A percentile compares a stretch with the other conserved stretches of the same genome.
Conservation (phyloP, 2,888 invertebrate genomes). For the Drosophila macrothrix region DNA sequence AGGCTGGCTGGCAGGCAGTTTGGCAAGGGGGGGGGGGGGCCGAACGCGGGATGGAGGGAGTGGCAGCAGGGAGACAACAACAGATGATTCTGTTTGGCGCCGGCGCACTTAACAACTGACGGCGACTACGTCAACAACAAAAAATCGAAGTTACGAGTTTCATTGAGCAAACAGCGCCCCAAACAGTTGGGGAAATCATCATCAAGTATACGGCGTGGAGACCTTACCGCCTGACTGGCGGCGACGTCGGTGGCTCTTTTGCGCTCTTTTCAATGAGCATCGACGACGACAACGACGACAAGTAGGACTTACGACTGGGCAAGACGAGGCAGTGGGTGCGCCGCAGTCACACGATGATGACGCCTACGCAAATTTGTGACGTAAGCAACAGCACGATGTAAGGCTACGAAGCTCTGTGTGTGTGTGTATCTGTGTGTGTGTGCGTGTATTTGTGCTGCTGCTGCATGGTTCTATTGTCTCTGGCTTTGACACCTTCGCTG, state of each 20-base stretch:
- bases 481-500: constrained; percentile 65
- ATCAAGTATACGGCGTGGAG: constrained; percentile 53
- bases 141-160: constrained; percentile 75
- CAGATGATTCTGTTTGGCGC: constrained; percentile 70
- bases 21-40: neutral
- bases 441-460: constrained; percentile 13
- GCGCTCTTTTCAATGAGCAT: constrained; percentile 44
- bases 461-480: constrained; percentile 64
- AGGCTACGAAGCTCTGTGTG: constrained; percentile 43
- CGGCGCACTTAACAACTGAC: constrained; percentile 53
- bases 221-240: constrained; percentile 64
- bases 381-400: constrained; percentile 78
- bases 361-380: constrained; percentile 85
- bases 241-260: constrained; percentile 34
- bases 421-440: constrained; percentile 3
- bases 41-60: neutral
- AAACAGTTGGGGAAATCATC: constrained; percentile 66
- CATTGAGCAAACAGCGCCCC: constrained; percentile 72
- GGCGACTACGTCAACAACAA: constrained; percentile 58
- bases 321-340: constrained; percentile 81
- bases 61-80: constrained; percentile 61
- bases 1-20: neutral
- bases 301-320: constrained; percentile 22
- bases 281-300: constrained; percentile 13
- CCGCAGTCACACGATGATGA: constrained; percentile 83